Conservation (phyloP, 1,140 invertebrate genomes). For the Pseudoatta argentina region DNA sequence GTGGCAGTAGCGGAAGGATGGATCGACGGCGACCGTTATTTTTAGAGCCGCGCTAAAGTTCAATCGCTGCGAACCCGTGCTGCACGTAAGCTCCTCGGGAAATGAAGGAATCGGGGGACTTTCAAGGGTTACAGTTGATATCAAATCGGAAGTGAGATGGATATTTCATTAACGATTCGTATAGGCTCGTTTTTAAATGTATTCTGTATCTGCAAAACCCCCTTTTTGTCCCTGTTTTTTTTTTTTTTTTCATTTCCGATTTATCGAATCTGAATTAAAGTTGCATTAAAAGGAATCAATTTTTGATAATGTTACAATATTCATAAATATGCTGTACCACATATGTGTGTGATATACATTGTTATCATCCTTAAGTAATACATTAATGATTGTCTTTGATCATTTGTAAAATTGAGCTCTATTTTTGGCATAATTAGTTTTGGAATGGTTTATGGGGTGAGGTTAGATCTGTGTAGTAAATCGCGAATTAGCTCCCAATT, state of each 20-base stretch:
- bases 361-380: neutral
- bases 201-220: neutral
- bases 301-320: neutral
- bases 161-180: neutral
- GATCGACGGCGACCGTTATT: slow-evolving; percentile 66
- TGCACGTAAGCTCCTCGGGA: slow-evolving; percentile 44
- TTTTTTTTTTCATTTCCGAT: neutral
- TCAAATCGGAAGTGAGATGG: neutral
- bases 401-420: neutral
- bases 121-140: neutral
- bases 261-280: neutral
- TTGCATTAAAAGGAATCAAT: neutral
- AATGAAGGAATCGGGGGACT: slow-evolving; percentile 27
- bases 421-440: neutral
- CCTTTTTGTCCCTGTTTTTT: too few relatives aligned
- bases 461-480: neutral
- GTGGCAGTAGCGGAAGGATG: slow-evolving; percentile 52
- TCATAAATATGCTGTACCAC: neutral
- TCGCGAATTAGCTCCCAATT: neutral
- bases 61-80: slow-evolving; percentile 47
- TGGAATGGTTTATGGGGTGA: neutral
- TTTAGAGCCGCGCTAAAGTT: slow-evolving; percentile 71
- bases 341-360: neutral
- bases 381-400: neutral
- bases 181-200: neutral